These are phyloP conservation scores for Notarius lentiginosus DNA, from an alignment of 2,113 vertebrate genomes.

Conservation along the genomic window DNA sequence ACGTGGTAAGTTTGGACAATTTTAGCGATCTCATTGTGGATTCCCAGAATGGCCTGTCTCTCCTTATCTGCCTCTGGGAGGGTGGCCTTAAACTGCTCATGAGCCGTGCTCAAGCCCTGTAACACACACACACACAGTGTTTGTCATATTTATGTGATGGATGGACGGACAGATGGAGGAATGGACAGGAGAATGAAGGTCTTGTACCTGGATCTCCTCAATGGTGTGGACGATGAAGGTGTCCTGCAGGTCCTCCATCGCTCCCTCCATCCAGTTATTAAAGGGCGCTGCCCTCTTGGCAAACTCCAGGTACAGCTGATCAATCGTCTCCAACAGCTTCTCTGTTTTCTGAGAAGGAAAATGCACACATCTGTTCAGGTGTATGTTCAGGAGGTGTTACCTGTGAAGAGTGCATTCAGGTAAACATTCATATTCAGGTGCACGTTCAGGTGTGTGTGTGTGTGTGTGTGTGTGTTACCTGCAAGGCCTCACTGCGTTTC, in stretches of 20 bases:
- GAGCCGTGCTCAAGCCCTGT: slow-evolving; percentile 93
- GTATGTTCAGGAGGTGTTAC: slow-evolving; percentile 32
- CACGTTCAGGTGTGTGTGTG: slow-evolving; percentile 36
- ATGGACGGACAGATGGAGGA: neutral
- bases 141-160: neutral
- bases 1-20: slow-evolving; percentile 98
- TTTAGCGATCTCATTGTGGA: slow-evolving; percentile 96
- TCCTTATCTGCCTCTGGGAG: slow-evolving; percentile 97
- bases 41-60: slow-evolving; percentile 91
- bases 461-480: slow-evolving; percentile 78
- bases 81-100: slow-evolving; percentile 98
- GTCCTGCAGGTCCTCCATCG: slow-evolving; percentile 98
- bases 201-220: slow-evolving; percentile 91
- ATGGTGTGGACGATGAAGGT: slow-evolving; percentile 98
- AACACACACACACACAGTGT: slow-evolving; percentile 30
- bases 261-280: slow-evolving; percentile 99
- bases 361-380: neutral
- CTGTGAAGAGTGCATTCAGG: no score
- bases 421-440: neutral
- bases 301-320: slow-evolving; percentile 95
- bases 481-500: slow-evolving; percentile 92
- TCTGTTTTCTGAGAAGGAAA: slow-evolving; percentile 83
- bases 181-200: neutral
- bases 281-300: slow-evolving; percentile 97
- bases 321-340: slow-evolving; percentile 95